Conservation (phyloP, 2,888 invertebrate genomes). For the Fissipunctia ypsillon region DNA sequence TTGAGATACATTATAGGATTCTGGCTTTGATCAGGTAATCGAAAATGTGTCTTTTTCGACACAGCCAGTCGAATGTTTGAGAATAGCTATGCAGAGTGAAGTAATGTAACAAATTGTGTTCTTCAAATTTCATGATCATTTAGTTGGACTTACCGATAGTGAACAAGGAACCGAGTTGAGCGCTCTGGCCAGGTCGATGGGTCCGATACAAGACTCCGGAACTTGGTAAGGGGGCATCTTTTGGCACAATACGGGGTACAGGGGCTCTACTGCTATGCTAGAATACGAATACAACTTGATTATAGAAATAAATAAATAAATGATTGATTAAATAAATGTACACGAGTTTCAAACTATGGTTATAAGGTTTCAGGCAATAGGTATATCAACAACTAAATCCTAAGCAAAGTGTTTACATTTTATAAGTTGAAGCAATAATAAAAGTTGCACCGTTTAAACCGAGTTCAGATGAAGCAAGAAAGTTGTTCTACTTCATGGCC, state of each 20-base stretch:
- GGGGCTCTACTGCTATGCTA: conserved; percentile 97
- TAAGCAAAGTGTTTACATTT: background rate
- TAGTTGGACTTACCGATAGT: conserved; percentile 91
- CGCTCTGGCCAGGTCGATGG: conserved; percentile 95
- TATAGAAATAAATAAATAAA: background rate
- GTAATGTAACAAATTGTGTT: background rate
- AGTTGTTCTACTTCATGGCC: no score
- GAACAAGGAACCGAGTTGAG: conserved; percentile 97
- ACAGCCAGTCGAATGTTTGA: no score
- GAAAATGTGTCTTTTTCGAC: no score
- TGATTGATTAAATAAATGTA: background rate
- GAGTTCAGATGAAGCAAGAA: no score
- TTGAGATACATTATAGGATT: no score
- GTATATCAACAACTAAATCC: background rate
- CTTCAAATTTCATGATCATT: background rate
- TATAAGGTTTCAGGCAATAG: background rate
- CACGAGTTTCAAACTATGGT: background rate
- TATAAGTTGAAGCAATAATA: no score
- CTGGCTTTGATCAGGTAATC: no score
- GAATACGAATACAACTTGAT: conserved; percentile 63
- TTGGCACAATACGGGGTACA: conserved; percentile 93
- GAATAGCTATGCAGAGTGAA: background rate
- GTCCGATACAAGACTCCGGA: conserved; percentile 90
- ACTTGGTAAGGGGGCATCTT: conserved; percentile 88
- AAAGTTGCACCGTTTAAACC: no score